phyloP scores from a whole-genome alignment of 2,888 invertebrate species.

The Nematopogon swammerdamellus region DNA sequence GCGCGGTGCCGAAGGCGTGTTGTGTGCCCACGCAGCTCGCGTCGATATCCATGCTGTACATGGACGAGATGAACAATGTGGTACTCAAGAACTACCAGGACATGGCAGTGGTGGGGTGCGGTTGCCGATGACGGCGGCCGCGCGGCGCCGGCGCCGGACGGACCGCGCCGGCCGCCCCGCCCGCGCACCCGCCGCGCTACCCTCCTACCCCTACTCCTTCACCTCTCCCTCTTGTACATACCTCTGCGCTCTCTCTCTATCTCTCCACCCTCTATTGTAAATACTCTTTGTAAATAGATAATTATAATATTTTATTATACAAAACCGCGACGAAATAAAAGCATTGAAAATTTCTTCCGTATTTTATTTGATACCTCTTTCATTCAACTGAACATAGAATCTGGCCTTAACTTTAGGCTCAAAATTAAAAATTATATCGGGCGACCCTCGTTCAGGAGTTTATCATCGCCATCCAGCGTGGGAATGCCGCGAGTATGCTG shows the following conservation, averaged over 20 bases:
- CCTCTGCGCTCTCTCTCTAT: no score
- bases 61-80: constrained; percentile 91
- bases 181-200: constrained; percentile 32
- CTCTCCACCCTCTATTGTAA: background rate
- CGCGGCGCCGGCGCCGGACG: constrained; percentile 10
- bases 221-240: background rate
- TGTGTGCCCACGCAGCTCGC: constrained; percentile 95
- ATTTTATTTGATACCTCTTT: background rate
- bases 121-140: constrained; percentile 80
- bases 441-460: no score
- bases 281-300: background rate
- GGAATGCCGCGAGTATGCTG: no score
- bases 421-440: no score
- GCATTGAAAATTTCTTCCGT: background rate
- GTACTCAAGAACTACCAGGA: constrained; percentile 98
- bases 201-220: background rate
- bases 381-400: no score
- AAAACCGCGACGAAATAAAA: background rate
- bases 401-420: no score
- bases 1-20: constrained; percentile 90
- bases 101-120: constrained; percentile 97
- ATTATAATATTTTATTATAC: background rate
- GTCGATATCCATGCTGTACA: constrained; percentile 93
- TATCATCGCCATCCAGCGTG: no score
- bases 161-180: constrained; percentile 6